Conservation (phyloP, 1,140 invertebrate genomes). For the Daktulosphaira vitifoliae region DNA sequence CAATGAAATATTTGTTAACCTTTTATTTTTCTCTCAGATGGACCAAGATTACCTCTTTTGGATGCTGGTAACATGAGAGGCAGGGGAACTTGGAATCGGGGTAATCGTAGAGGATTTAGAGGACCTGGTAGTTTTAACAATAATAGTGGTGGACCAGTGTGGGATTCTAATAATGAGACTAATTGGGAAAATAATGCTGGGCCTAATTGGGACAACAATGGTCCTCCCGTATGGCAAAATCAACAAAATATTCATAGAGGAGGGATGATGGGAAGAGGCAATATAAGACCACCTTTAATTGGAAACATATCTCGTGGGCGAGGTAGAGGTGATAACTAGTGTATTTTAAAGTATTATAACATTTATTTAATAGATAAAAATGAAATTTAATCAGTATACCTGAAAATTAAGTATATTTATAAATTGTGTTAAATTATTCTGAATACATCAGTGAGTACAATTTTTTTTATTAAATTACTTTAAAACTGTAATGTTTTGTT, state of each 20-base stretch:
- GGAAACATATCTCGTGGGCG: constrained; percentile 14
- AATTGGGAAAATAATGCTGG: constrained; percentile 17
- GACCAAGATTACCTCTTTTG: constrained; percentile 2
- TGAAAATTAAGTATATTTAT: too few species aligned
- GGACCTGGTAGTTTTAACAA: not conserved
- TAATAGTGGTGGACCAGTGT: not conserved
- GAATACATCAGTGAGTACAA: too few species aligned
- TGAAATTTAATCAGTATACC: too few species aligned
- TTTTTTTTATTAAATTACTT: too few species aligned
- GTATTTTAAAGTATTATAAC: not conserved
- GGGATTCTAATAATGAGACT: constrained; percentile 18
- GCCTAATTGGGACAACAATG: constrained; percentile 25
- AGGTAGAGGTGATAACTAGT: not conserved
- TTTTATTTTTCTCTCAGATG: constrained; percentile 7
- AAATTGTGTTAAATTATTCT: too few species aligned
- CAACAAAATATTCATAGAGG: constrained; percentile 15
- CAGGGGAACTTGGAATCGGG: constrained; percentile 18
- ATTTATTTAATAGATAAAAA: too few species aligned
- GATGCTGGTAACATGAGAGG: constrained; percentile 17
- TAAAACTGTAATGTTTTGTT: too few species aligned
- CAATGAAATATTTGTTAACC: not conserved
- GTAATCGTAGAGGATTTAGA: constrained; percentile 23
- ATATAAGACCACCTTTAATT: constrained; percentile 24
- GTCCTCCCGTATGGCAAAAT: constrained; percentile 7
- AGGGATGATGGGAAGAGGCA: constrained; percentile 28